Evolutionary conservation across 2,797 vertebrate species (phyloP).

Genomic region (Bradypodion pumilum): DNA sequence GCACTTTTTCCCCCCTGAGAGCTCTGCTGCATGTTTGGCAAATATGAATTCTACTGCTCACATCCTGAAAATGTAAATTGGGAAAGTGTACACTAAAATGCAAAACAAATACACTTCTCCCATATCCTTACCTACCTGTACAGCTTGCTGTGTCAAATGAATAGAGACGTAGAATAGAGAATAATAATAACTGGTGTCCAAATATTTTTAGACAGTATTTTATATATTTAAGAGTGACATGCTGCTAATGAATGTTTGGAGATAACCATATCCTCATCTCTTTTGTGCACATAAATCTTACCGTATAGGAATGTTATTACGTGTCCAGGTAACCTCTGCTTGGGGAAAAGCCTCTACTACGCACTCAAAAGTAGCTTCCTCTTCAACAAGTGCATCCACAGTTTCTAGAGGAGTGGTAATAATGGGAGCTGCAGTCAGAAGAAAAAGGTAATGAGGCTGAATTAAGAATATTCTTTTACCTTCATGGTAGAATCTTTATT

Average conservation of each 20-base stretch:
- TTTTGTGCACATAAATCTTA: constrained; percentile 65
- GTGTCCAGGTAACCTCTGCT: constrained; percentile 91
- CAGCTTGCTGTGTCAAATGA: background rate
- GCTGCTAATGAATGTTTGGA: background rate
- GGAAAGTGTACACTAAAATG: no score
- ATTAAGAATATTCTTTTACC: background rate
- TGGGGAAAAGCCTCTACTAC: constrained; percentile 90
- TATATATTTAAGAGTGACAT: background rate
- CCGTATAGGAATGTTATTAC: constrained; percentile 95
- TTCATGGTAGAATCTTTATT: background rate
- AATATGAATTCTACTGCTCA: no score
- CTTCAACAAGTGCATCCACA: constrained; percentile 88
- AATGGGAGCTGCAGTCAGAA: constrained; percentile 80
- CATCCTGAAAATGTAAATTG: no score
- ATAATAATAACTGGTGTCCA: background rate
- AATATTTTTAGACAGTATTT: no score
- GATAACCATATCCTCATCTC: background rate
- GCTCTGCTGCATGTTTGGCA: no score
- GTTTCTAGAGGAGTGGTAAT: constrained; percentile 92
- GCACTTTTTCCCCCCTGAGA: no score
- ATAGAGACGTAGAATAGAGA: background rate
- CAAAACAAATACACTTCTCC: no score
- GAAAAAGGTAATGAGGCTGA: background rate
- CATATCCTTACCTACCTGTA: no score
- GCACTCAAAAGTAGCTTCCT: constrained; percentile 94